Evolutionary conservation across 1,140 invertebrate genomes (phyloP).

Genomic region (Physella acuta): DNA sequence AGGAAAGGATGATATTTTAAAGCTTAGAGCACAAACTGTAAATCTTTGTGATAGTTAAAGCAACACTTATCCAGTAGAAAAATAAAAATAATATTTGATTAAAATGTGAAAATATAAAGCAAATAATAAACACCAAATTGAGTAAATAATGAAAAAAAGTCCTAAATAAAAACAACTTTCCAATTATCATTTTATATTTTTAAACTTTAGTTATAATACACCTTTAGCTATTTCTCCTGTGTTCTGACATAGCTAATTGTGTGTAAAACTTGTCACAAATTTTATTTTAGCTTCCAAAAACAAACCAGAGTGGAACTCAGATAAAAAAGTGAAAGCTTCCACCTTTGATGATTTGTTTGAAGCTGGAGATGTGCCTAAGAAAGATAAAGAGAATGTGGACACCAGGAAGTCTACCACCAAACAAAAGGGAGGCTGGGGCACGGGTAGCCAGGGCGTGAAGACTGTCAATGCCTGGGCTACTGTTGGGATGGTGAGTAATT

Average conservation of each 20-base stretch:
- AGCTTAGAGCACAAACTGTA: too few species aligned
- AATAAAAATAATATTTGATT: too few species aligned
- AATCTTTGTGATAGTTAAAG: too few species aligned
- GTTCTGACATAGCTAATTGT: neutral
- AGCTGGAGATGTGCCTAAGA: slow-evolving; percentile 23
- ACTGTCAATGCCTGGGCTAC: slow-evolving; percentile 23
- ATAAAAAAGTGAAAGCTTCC: slow-evolving; percentile 39
- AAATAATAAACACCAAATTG: too few species aligned
- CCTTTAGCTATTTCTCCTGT: too few species aligned
- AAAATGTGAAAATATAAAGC: too few species aligned
- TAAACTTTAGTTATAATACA: too few species aligned
- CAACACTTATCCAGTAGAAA: too few species aligned
- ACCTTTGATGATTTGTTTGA: slow-evolving; percentile 50
- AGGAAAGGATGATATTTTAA: too few species aligned
- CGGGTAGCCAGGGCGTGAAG: neutral
- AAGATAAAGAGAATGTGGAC: slow-evolving; percentile 5
- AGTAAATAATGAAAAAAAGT: too few species aligned
- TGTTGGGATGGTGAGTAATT: slow-evolving; percentile 12
- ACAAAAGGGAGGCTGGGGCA: neutral
- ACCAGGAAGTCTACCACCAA: neutral
- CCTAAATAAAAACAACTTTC: too few species aligned
- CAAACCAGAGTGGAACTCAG: slow-evolving; percentile 42
- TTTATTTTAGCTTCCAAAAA: slow-evolving; percentile 18
- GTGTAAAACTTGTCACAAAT: neutral
- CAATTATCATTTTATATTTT: too few species aligned